Evolutionary conservation across 1,140 invertebrate genomes (phyloP).

Genomic region (Drosophila nigromelanica): DNA sequence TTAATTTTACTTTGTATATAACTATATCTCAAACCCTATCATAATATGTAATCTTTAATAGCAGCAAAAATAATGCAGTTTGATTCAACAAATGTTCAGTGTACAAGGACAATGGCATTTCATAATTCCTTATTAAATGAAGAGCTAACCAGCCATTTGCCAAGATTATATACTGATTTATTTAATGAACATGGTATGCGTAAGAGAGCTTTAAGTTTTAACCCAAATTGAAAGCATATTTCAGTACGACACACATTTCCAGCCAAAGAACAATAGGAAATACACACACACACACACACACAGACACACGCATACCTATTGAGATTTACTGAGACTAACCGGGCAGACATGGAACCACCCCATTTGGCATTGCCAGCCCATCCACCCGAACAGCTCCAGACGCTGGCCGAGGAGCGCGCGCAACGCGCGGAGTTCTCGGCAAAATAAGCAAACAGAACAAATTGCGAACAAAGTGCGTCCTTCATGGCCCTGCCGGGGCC

Average conservation of each 20-base stretch:
- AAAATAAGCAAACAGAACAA: conserved; percentile 79
- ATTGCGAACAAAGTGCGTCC: conserved; percentile 81
- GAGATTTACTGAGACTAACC: conserved; percentile 15
- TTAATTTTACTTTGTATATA: too few species aligned
- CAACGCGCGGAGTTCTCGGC: conserved; percentile 4
- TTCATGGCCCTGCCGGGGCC: conserved; percentile 22
- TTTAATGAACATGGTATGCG: conserved; percentile 10
- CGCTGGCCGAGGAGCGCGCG: conserved; percentile 42
- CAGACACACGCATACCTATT: conserved; percentile 8
- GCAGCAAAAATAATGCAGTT: background rate
- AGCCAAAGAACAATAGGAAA: conserved; percentile 6
- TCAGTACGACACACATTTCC: conserved; percentile 28
- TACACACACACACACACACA: conserved; percentile 9
- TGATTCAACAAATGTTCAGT: background rate
- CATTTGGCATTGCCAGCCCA: conserved; percentile 9
- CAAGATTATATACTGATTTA: conserved; percentile 6
- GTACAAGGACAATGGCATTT: background rate
- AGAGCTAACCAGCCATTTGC: conserved; percentile 1
- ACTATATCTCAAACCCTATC: too few species aligned
- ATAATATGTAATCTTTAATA: too few species aligned
- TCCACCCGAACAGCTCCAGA: conserved; percentile 28
- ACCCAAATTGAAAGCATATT: conserved; percentile 58
- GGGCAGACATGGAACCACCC: conserved; percentile 38
- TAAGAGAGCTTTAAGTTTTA: conserved; percentile 65
- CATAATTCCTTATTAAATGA: background rate